Conservation (phyloP, 2,113 vertebrate genomes). For the Pelobates fuscus region DNA sequence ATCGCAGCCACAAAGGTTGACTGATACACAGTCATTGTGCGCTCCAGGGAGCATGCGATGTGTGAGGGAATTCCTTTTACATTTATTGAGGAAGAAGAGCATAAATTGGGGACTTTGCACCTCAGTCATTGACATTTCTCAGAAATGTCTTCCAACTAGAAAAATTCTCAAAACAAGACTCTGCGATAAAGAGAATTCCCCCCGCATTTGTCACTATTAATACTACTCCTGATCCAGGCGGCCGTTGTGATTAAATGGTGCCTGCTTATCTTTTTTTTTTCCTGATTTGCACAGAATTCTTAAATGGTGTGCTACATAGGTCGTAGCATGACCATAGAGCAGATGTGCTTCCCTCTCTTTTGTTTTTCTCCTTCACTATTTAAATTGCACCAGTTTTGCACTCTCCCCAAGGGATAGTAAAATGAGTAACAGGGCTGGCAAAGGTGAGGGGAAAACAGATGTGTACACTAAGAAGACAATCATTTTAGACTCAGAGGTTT, state of each 20-base stretch:
- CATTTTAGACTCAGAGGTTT: conserved; percentile 52
- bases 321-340: conserved; percentile 26
- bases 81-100: conserved; percentile 13
- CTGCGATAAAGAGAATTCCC: background rate
- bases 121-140: background rate
- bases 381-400: conserved; percentile 58
- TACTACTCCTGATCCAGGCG: background rate
- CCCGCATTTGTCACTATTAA: background rate
- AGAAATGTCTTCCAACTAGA: background rate
- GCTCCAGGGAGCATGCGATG: conserved; percentile 15
- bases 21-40: conserved; percentile 26
- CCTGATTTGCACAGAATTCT: background rate
- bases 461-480: conserved; percentile 57
- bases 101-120: conserved; percentile 21
- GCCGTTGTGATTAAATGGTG: background rate
- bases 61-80: conserved; percentile 37
- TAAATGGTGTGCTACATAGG: background rate
- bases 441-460: conserved; percentile 62
- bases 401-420: conserved; percentile 66
- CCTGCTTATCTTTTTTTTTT: conserved; percentile 1
- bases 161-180: background rate
- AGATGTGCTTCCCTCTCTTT: conserved; percentile 54
- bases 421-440: conserved; percentile 63
- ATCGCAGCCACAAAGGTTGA: conserved; percentile 40
- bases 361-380: conserved; percentile 50